These are phyloP conservation scores for Pitta sordida DNA, from an alignment of 2,113 vertebrate genomes.

Conservation along the genomic window DNA sequence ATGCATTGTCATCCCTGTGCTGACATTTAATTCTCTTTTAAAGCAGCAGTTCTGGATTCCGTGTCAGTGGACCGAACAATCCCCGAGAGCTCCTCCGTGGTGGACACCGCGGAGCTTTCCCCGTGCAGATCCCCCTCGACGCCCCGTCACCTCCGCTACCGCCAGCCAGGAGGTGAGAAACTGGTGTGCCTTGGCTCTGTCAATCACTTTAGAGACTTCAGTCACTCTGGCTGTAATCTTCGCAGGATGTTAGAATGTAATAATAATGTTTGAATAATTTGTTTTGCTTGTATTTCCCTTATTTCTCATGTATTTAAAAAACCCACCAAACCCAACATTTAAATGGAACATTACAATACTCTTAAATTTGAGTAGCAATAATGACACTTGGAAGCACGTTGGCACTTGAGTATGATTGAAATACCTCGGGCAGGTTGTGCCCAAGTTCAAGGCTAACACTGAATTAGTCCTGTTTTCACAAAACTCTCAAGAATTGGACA, in stretches of 20 bases:
- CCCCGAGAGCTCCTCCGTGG: constrained; percentile 79
- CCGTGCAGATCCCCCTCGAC: constrained; percentile 91
- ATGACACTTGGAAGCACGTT: not conserved
- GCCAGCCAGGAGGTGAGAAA: constrained; percentile 85
- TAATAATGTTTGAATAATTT: not conserved
- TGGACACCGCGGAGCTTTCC: constrained; percentile 84
- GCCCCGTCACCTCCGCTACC: constrained; percentile 90
- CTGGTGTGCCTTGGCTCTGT: not conserved
- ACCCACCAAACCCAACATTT: not conserved
- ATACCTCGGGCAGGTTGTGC: not conserved
- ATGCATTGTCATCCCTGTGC: not conserved
- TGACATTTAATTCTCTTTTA: constrained; percentile 42
- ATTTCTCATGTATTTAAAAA: not conserved
- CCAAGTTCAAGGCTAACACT: not conserved
- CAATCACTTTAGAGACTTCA: not conserved
- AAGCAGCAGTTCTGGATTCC: constrained; percentile 86
- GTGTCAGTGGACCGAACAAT: constrained; percentile 84
- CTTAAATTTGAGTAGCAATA: not conserved
- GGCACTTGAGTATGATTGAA: not conserved
- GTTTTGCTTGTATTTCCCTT: not conserved
- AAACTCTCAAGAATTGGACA: not conserved
- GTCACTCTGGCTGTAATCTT: not conserved
- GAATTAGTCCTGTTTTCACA: not conserved
- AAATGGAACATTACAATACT: not conserved
- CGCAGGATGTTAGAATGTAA: not conserved